Percentiles rank a stretch among this genome's conserved stretches.
Conservation (phyloP, 2,797 vertebrate genomes). For the Catamblyrhynchus diadema region DNA sequence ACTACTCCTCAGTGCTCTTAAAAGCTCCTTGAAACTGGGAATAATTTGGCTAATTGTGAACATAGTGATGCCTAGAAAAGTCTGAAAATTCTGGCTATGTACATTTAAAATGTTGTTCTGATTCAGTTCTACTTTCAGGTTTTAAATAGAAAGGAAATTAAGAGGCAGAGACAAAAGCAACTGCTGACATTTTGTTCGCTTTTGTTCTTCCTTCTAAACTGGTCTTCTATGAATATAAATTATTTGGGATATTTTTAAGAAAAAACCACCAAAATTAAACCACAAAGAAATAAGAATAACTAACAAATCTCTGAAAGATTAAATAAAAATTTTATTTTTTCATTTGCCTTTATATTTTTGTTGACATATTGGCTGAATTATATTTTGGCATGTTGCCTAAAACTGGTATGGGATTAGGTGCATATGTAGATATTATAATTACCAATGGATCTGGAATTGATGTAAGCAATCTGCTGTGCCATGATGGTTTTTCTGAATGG, state of each 20-base stretch:
- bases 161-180: background rate
- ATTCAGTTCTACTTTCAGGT: background rate
- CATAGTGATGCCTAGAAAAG: background rate
- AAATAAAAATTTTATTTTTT: background rate
- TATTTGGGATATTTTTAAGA: background rate
- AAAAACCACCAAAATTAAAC: background rate
- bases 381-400: background rate
- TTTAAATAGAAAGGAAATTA: background rate
- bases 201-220: background rate
- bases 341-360: background rate
- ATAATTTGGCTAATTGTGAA: slow-evolving; percentile 49
- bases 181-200: background rate
- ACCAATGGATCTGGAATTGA: background rate
- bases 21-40: slow-evolving; percentile 8
- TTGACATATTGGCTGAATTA: background rate
- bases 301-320: rapidly evolving
- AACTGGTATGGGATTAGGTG: background rate
- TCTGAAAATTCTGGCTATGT: background rate
- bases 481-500: rapidly evolving
- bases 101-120: background rate
- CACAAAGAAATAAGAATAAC: background rate
- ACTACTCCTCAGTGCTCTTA: background rate
- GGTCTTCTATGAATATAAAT: background rate
- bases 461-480: background rate
- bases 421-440: background rate